Evolutionary conservation across 2,797 vertebrate genomes (phyloP).

Genomic region (Cossypha caffra): DNA sequence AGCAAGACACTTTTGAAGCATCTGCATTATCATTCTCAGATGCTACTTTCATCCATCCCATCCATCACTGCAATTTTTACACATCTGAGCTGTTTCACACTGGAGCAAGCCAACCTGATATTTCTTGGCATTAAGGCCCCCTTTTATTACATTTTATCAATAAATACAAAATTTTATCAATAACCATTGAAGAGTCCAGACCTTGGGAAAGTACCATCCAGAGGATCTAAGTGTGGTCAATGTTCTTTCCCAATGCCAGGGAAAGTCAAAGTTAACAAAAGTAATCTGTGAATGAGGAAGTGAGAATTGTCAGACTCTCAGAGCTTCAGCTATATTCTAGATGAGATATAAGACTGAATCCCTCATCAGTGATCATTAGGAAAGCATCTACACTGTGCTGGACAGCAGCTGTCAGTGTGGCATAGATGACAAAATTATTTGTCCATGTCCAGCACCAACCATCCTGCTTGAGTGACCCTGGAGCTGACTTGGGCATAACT

Average conservation of each 20-base stretch:
- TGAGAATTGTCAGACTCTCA: neutral
- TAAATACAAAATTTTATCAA: neutral
- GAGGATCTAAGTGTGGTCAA: neutral
- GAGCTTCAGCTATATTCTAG: neutral
- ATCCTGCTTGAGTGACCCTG: neutral
- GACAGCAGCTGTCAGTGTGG: neutral
- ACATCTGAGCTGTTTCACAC: neutral
- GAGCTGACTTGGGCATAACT: rapidly evolving
- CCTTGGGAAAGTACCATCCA: neutral
- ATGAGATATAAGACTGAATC: neutral
- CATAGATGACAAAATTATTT: neutral
- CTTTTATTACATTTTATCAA: neutral
- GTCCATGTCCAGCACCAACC: rapidly evolving
- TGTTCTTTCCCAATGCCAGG: neutral
- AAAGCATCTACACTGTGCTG: neutral
- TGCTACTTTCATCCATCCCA: neutral
- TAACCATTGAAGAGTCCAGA: neutral
- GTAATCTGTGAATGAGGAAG: neutral
- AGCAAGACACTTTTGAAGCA: neutral
- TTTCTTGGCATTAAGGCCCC: neutral
- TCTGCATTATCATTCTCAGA: neutral
- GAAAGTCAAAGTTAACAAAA: neutral
- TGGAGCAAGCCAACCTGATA: neutral
- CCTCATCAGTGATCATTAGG: neutral
- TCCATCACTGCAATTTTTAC: neutral